A percentile compares a stretch with the other conserved stretches of the same genome.
Evolutionary conservation across 2,113 vertebrate genomes (phyloP).

Genomic region (Toxostoma redivivum): DNA sequence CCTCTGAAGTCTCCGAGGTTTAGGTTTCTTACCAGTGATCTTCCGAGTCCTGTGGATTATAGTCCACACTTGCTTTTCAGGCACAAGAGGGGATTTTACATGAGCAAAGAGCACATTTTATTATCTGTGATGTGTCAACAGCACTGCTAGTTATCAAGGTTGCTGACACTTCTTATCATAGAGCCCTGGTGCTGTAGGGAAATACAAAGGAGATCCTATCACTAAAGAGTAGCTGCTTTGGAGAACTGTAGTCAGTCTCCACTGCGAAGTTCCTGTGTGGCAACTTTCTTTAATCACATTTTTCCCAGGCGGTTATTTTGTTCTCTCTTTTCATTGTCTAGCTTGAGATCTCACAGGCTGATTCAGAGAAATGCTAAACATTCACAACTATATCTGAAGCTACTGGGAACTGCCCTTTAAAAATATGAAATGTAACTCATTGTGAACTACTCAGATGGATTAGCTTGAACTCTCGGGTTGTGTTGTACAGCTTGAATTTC

Average conservation of each 20-base stretch:
- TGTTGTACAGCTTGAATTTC: background rate
- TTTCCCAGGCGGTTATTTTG: background rate
- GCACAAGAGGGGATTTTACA: background rate
- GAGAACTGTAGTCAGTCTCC: background rate
- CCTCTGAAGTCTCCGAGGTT: background rate
- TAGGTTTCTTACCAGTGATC: background rate
- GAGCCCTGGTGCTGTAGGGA: background rate
- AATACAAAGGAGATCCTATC: background rate
- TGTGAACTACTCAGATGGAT: background rate
- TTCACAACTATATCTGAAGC: background rate
- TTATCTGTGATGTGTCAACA: background rate
- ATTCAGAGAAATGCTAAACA: background rate
- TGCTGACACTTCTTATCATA: constrained; percentile 14
- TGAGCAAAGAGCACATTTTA: background rate
- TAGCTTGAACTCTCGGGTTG: background rate
- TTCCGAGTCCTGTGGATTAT: background rate
- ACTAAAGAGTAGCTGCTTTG: background rate
- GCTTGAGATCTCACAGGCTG: background rate
- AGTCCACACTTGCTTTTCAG: background rate
- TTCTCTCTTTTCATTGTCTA: background rate
- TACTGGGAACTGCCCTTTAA: constrained; percentile 2
- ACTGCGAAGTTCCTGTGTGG: background rate
- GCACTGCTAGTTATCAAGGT: background rate
- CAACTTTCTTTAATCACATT: background rate
- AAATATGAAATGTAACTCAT: background rate